Evolutionary conservation across 2,797 vertebrate species (phyloP), one percentile per base, ranked within the genome.

Genomic region (Eulemur mongoz): DNA sequence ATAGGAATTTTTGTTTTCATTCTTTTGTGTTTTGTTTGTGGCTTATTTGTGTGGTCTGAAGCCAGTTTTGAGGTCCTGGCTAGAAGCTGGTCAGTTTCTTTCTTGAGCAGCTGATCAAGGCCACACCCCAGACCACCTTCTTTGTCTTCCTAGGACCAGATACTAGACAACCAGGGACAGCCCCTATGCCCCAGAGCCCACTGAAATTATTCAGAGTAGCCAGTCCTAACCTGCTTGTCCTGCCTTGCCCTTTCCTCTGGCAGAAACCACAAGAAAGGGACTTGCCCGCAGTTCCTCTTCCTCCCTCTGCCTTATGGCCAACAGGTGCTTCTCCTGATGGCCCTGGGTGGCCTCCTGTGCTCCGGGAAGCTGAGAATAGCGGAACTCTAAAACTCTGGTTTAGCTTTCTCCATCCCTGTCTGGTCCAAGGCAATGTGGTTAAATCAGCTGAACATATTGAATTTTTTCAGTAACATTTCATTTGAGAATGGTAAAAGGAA

Each of bases 151-250:
- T 48, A 82, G 4, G 15, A 22, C 10, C n/a, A 23, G 40, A 17
- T 38, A 45, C 8, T 67, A 70, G 78, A 12, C 18, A 57, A 22
- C 14, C 35, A 43, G 35, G 14, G 38, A n/a, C 14, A 59, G 25
- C 25, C 6, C 7, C 2, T 15, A 1, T 20, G 0, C 7, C 52
- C 61, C 10, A 5, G 10, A 52, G 10, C 45, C 18, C 45, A 12
- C 12, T 25, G 38, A 43, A 17, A 9, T 59, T 27, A 30, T 50
- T 67, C 35, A 50, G 38, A 22, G 11, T 15, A 57, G 20, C 43
- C 32, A 48, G 0, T 11, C 27, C 2, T 3, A 14, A 20, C 13
- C 1, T 22, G 2, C 20, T 17, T 17, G 17, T 30, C n/a, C 25
- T 9, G 9, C n/a, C 10, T 40, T 32, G 1, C 1, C 20, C 5